A percentile compares a stretch with the other conserved stretches of the same genome.
These are phyloP conservation scores for Eupithecia pulchellata DNA, from an alignment of 2,888 invertebrate species.

Conservation along the genomic window DNA sequence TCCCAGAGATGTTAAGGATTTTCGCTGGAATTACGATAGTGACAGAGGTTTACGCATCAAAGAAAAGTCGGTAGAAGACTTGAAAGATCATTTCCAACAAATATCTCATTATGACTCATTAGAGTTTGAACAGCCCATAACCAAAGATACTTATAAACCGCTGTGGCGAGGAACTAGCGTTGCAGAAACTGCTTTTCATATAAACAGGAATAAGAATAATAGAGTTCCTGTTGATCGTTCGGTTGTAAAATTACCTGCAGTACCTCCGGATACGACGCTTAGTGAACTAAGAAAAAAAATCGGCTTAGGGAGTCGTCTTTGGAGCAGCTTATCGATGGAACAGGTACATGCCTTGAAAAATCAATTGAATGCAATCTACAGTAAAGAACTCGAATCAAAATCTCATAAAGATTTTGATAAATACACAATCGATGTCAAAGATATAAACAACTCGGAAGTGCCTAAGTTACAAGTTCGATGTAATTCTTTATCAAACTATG, in stretches of 20 bases:
- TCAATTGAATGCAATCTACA: constrained; percentile 93
- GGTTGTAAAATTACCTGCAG: constrained; percentile 59
- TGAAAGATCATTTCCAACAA: constrained; percentile 91
- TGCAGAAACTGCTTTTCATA: constrained; percentile 90
- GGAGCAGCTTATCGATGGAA: constrained; percentile 93
- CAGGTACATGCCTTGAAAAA: constrained; percentile 92
- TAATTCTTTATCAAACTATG: constrained; percentile 81
- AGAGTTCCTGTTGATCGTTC: constrained; percentile 66
- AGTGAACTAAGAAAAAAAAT: constrained; percentile 76
- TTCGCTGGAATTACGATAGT: constrained; percentile 90
- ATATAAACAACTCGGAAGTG: constrained; percentile 62
- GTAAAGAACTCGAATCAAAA: constrained; percentile 83
- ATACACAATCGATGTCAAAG: constrained; percentile 87
- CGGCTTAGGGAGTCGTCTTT: constrained; percentile 90
- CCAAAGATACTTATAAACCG: constrained; percentile 91
- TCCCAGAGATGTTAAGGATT: constrained; percentile 89
- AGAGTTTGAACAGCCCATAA: constrained; percentile 73
- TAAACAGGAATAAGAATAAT: constrained; percentile 86
- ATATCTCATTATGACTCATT: constrained; percentile 82
- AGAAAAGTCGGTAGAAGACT: constrained; percentile 94
- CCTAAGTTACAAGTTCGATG: constrained; percentile 84
- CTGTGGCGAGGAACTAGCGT: constrained; percentile 94
- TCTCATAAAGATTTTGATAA: constrained; percentile 73
- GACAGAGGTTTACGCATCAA: constrained; percentile 92
- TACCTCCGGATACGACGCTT: constrained; percentile 73